phyloP scores from a whole-genome alignment of 2,113 vertebrate species.

The Sceloporus undulatus region DNA sequence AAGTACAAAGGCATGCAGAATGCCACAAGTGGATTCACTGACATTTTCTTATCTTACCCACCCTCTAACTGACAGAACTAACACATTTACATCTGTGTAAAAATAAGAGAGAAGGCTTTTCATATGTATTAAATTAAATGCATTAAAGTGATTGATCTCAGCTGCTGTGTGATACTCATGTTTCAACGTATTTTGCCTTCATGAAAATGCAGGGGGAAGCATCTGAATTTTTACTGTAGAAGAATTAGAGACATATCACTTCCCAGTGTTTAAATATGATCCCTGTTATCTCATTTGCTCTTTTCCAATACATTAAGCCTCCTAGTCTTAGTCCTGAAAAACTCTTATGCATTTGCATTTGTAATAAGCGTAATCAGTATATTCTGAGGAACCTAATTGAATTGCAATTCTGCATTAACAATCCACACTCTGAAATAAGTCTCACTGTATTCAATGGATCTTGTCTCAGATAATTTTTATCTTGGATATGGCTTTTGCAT shows the following conservation, averaged over 20 bases:
- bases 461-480: background rate
- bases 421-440: background rate
- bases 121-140: slow-evolving; percentile 32
- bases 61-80: slow-evolving; percentile 15
- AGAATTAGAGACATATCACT: background rate
- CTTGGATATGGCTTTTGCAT: background rate
- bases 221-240: background rate
- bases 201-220: slow-evolving; percentile 16
- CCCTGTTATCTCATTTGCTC: background rate
- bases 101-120: slow-evolving; percentile 24
- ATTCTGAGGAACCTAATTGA: background rate
- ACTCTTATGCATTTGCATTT: background rate
- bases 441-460: background rate
- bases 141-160: slow-evolving; percentile 34
- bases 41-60: background rate
- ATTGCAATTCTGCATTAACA: background rate
- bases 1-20: slow-evolving; percentile 29
- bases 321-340: background rate
- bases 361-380: background rate
- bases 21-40: background rate
- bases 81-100: slow-evolving; percentile 16
- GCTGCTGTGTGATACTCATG: slow-evolving; percentile 21
- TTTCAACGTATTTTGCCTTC: slow-evolving; percentile 22
- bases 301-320: background rate
- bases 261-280: slow-evolving; percentile 1